Percentiles rank a stretch among this genome's conserved stretches.
Conservation (phyloP, 1,140 invertebrate genomes). For the Arctopsyche grandis region DNA sequence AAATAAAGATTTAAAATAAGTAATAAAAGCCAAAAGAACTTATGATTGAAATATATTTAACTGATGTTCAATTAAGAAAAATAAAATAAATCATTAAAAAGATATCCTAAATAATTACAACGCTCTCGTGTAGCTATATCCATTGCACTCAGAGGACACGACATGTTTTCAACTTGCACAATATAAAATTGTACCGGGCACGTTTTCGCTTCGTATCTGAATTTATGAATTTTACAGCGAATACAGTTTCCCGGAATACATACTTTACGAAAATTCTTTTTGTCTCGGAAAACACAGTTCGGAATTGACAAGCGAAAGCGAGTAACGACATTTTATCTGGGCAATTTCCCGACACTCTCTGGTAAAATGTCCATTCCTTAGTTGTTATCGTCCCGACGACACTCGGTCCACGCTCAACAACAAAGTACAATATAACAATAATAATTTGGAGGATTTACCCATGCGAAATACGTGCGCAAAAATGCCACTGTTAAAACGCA, state of each 20-base stretch:
- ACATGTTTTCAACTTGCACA: too few species aligned
- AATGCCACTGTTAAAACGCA: too few species aligned
- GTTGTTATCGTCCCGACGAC: conserved; percentile 44
- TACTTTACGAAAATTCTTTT: background rate
- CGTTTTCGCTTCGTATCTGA: background rate
- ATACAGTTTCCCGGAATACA: background rate
- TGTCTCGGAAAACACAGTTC: background rate
- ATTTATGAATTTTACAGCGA: background rate
- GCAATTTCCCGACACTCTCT: conserved; percentile 38
- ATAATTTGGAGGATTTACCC: conserved; percentile 12
- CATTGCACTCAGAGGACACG: too few species aligned
- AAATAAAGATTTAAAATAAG: too few species aligned
- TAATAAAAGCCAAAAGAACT: too few species aligned
- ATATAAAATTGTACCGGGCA: background rate
- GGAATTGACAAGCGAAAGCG: background rate
- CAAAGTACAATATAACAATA: background rate
- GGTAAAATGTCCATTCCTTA: conserved; percentile 46
- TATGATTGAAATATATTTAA: too few species aligned
- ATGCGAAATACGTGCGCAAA: background rate
- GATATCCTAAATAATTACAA: too few species aligned
- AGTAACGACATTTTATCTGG: conserved; percentile 40
- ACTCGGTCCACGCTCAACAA: conserved; percentile 5
- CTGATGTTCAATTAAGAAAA: too few species aligned
- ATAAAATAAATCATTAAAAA: too few species aligned
- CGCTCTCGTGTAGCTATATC: too few species aligned